A percentile compares a stretch with the other conserved stretches of the same genome.
Evolutionary conservation across 2,888 invertebrate genomes (phyloP).

Genomic region (Apamea epomidion): DNA sequence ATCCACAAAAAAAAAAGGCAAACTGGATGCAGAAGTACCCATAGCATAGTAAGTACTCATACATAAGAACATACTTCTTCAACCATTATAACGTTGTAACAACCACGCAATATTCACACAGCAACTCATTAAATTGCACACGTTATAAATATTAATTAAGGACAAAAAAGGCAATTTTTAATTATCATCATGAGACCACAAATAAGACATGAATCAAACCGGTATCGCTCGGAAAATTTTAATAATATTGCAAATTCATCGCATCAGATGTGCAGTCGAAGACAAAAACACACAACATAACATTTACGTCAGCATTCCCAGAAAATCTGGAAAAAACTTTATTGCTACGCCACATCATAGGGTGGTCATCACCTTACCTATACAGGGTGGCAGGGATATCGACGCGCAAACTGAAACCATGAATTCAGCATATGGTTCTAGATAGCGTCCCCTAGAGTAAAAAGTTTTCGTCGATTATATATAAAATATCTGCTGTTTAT

Average conservation of each 20-base stretch:
- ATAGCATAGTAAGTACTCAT: not conserved
- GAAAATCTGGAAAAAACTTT: not conserved
- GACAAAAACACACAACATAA: not conserved
- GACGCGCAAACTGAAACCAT: no score
- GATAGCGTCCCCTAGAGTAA: not conserved
- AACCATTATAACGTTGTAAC: not conserved
- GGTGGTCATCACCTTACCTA: no score
- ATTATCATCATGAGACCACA: not conserved
- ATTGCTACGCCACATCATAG: not conserved
- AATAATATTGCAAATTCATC: not conserved
- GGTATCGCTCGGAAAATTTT: not conserved
- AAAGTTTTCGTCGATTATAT: no score
- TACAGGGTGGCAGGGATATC: no score
- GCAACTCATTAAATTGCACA: slow-evolving; percentile 8
- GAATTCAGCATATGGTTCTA: not conserved
- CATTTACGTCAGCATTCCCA: no score
- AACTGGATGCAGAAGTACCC: not conserved
- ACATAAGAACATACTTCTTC: not conserved
- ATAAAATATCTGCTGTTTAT: no score
- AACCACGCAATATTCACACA: not conserved
- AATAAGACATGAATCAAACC: slow-evolving; percentile 13
- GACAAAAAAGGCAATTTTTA: not conserved
- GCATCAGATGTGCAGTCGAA: not conserved
- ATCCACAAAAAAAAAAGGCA: not conserved
- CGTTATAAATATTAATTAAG: not conserved